Base-by-base conservation (phyloP, 30 jellyfish, hydroid and myxozoan genomes). In the Cassiopea xamachana region DNA sequence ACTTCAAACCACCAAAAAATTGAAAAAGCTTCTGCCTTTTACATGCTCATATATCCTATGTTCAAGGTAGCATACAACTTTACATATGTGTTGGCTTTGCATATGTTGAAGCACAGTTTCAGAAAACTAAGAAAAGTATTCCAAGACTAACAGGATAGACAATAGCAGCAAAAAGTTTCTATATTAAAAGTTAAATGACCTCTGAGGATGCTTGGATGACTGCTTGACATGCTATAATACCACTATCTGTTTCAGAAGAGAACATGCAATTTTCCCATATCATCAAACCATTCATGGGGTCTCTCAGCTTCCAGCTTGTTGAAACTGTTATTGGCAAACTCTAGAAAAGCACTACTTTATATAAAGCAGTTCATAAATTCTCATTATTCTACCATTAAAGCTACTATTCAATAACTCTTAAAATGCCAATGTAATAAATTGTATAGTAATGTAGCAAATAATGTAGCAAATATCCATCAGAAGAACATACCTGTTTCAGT, bases 261-360 rank as follows among this genome's bases (percentile, higher is more conserved):
- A 91, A 70, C 18, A 51, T 60, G 1, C 60, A 81, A 62, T 93
- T 82, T 44, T 79, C 84, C 98, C 98, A 93, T 1, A 81, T 72
- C 15, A 97, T 95, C 17, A 93, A 89, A 64, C 96, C 95, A 77
- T 89, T 88, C 44, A 81, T 77, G 12, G 90, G 92, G 48, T 76
- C 82, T 46, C 82, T 69, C n/a, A 93, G 79, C 77, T 84, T 82
- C 98, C 98, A 93, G 47, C 97, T 91, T 62, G 92, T 60, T 47
- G 89, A 64, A 4, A 79, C 17, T 17, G 86, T 84, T 17, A 91
- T 89, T 70, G 98, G 98, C 18, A 93, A 60, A 60, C 94, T 83
- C 98, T 93, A 67, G 73, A 70, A 43, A 81, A 55, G 12, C 64
- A 55, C 64, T 55, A 48, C 39, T 19, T 43, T 10, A 7, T 46